Percentiles rank a stretch among this genome's conserved stretches.
phyloP scores from a whole-genome alignment of 2,888 invertebrate species.

The Uropetala carovei region DNA sequence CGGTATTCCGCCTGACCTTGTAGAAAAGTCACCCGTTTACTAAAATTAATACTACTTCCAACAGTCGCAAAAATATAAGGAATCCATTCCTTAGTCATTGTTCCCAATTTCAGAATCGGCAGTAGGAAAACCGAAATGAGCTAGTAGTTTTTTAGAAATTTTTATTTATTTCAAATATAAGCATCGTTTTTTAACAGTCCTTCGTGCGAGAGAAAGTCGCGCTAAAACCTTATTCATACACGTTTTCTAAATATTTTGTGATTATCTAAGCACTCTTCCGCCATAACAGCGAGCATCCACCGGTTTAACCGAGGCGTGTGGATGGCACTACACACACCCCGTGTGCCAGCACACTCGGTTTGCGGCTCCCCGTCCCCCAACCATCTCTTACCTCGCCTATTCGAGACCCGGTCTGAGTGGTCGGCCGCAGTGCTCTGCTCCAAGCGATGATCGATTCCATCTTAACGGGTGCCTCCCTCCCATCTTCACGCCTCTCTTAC shows the following conservation, averaged over 20 bases:
- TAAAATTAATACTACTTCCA: no score
- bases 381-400: neutral
- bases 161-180: no score
- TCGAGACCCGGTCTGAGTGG: slow-evolving; percentile 1
- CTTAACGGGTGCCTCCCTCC: neutral
- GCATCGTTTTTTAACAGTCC: no score
- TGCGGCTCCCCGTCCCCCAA: neutral
- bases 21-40: no score
- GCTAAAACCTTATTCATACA: no score
- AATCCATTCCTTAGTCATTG: no score
- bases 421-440: neutral
- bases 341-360: neutral
- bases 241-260: neutral
- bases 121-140: no score
- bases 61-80: no score
- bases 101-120: no score
- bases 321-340: neutral
- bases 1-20: no score
- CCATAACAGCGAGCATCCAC: neutral
- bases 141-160: no score
- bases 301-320: neutral
- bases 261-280: neutral
- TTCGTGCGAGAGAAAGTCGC: no score
- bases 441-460: slow-evolving; percentile 25
- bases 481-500: neutral